phyloP scores from a whole-genome alignment of 2,888 invertebrate species.

The Poecilus cupreus region DNA sequence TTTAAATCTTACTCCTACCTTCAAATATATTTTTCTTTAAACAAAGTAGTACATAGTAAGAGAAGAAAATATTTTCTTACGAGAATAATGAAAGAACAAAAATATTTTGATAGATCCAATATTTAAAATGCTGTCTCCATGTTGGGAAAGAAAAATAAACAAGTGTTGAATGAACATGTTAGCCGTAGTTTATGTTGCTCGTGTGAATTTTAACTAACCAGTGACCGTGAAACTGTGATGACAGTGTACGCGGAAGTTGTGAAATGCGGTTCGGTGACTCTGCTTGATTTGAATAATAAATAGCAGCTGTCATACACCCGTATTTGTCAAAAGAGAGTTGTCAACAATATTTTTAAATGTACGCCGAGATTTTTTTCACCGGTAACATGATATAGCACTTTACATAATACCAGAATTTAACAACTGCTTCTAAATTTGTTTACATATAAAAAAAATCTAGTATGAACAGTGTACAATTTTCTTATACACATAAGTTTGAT shows the following conservation, averaged over 20 bases:
- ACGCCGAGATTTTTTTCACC: background rate
- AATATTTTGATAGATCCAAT: background rate
- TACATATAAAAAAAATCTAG: too few relatives aligned
- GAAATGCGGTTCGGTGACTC: conserved; percentile 1
- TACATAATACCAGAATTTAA: too few relatives aligned
- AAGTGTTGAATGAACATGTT: conserved; percentile 9
- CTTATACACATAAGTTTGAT: too few relatives aligned
- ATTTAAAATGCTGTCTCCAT: background rate
- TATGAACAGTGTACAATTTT: too few relatives aligned
- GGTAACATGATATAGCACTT: background rate
- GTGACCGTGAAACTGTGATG: conserved; percentile 48
- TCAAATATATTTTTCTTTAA: too few relatives aligned
- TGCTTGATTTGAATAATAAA: conserved; percentile 49
- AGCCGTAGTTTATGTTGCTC: background rate
- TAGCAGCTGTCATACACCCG: conserved; percentile 13
- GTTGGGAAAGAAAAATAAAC: conserved; percentile 9
- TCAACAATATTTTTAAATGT: conserved; percentile 34
- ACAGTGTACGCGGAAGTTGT: conserved; percentile 18
- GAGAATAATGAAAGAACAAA: background rate
- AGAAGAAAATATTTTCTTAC: background rate
- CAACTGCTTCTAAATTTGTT: too few relatives aligned
- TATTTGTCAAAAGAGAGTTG: conserved; percentile 23
- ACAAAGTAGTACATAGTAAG: background rate
- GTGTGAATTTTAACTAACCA: conserved; percentile 33
- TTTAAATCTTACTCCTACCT: too few relatives aligned